Evolutionary conservation across 1,140 invertebrate species (phyloP), one percentile per base, ranked within the genome.

Genomic region (Bombus superbus): DNA sequence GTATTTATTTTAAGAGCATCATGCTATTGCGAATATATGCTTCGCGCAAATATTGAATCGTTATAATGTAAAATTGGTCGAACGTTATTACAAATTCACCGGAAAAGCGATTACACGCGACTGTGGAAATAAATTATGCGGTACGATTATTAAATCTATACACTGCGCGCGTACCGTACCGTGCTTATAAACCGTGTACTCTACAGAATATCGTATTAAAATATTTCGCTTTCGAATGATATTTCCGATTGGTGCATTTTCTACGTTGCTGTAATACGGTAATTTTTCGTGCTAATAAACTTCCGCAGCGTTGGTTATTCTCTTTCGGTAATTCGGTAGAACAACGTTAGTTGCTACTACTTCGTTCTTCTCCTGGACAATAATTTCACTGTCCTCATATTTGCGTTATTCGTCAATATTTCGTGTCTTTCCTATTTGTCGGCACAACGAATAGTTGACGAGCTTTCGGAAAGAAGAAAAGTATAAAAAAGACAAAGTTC

Each of bases 61-160:
- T 81, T 68, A 81, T 74, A 59, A 57, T 81, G 83, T 85, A 85
- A 85, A 85, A 85, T 81, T 85, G 77, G 78, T 80, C 59, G 83
- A 57, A 64, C 83, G 78, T 81, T 81, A 85, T 74, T 85, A 73
- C 78, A 74, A 81, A 85, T 81, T 81, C 59, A 25, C 83, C 59
- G 77, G 78, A 68, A 85, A 85, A 85, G 78, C 83, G 83, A 81
- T 85, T 85, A 74, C 83, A 81, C 59, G 71, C 35, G 44, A 57
- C 69, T 59, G 72, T 81, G 78, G 78, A 57, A 85, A 85, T 85
- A 85, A 85, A 85, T 85, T 85, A 81, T 85, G 68, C 78, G 83
- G 35, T 42, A 32, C 59, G 59, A 81, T 85, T 85, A 85, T 85
- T 85, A 85, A 85, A 85, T 85, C 69, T 72, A 47, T 85, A 79